phyloP scores from a whole-genome alignment of 2,797 vertebrate genomes.

The Myoxocephalus aenaeus region DNA sequence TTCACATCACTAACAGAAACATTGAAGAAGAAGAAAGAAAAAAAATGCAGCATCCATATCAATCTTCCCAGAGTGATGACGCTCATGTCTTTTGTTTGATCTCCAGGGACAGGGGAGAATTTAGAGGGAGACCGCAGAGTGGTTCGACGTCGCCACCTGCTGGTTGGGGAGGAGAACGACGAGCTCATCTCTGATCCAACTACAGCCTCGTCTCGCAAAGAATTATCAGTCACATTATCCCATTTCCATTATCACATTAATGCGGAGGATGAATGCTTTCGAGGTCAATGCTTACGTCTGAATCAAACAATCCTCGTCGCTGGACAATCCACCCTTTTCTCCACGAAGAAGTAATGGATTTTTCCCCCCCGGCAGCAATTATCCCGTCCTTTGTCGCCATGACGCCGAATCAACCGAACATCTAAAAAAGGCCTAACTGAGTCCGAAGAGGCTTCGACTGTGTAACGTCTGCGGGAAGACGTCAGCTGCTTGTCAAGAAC shows the following conservation, averaged over 20 bases:
- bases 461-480: slow-evolving; percentile 17
- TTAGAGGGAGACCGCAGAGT: slow-evolving; percentile 7
- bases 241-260: slow-evolving; percentile 22
- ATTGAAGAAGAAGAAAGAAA: slow-evolving; percentile 6
- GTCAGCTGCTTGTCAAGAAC: slow-evolving; percentile 48
- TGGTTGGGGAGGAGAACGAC: slow-evolving; percentile 38
- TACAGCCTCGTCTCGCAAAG: background rate
- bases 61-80: slow-evolving; percentile 61
- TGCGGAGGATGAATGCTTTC: slow-evolving; percentile 22
- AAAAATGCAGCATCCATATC: slow-evolving; percentile 59
- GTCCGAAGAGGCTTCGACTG: slow-evolving; percentile 12
- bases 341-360: slow-evolving; percentile 14
- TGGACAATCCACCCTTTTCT: slow-evolving; percentile 4
- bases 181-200: background rate
- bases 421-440: slow-evolving; percentile 9
- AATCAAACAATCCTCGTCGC: slow-evolving; percentile 1
- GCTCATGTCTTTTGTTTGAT: slow-evolving; percentile 71
- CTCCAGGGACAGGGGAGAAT: slow-evolving; percentile 53
- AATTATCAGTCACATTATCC: slow-evolving; percentile 1
- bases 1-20: slow-evolving; percentile 46
- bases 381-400: slow-evolving; percentile 49
- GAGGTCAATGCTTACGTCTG: background rate
- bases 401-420: slow-evolving; percentile 49
- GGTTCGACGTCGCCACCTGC: slow-evolving; percentile 67
- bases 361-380: slow-evolving; percentile 31